phyloP scores from a whole-genome alignment of 2,888 invertebrate genomes.

The Calameuta pallipes region DNA sequence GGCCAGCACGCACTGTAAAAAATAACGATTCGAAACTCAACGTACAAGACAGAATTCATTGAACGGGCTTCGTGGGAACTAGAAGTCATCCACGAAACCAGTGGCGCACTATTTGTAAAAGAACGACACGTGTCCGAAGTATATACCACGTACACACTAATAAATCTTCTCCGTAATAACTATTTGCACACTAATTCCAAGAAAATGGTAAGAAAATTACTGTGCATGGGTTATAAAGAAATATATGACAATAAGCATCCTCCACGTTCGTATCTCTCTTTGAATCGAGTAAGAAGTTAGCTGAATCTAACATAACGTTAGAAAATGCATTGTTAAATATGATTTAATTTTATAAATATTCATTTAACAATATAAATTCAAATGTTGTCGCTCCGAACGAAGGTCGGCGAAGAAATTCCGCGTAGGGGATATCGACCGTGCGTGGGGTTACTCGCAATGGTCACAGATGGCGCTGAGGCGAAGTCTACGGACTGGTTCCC shows the following conservation, averaged over 20 bases:
- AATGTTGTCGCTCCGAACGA: neutral
- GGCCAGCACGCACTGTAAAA: neutral
- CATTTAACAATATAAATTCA: neutral
- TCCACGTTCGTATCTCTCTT: too few species aligned
- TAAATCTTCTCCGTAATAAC: neutral
- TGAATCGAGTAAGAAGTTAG: neutral
- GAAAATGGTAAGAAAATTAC: neutral
- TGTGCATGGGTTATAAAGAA: neutral
- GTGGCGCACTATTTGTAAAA: neutral
- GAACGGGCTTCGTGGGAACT: neutral
- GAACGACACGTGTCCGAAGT: neutral
- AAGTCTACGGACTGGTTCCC: constrained; percentile 17
- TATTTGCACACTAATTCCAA: neutral
- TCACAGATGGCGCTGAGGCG: constrained; percentile 17
- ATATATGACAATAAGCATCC: too few species aligned
- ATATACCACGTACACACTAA: neutral
- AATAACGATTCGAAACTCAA: neutral
- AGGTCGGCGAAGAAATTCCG: neutral
- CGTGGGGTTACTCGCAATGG: constrained; percentile 3
- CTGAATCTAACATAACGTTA: neutral
- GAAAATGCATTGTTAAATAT: neutral
- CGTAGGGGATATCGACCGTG: constrained; percentile 18
- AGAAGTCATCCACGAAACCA: neutral
- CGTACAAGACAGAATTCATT: neutral
- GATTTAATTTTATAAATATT: neutral